Evolutionary conservation across 2,888 invertebrate genomes (phyloP), one percentile per base, ranked within the genome.

Genomic region (Dromius quadrimaculatus): DNA sequence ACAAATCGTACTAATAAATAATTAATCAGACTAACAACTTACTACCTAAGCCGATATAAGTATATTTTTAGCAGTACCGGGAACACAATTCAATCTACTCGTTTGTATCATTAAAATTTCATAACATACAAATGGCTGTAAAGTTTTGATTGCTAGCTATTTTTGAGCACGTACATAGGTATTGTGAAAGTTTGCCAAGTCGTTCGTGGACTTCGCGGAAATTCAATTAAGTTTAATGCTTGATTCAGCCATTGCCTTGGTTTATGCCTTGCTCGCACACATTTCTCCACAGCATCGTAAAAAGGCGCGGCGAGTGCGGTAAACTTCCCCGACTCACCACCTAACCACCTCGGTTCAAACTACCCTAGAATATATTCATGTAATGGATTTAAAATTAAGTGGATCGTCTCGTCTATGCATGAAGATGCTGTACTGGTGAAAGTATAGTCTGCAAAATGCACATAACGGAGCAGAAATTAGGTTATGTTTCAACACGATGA

Each of bases 301-400:
- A 61, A 61, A 61, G 23, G 15, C 50, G 50, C 23, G 50, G 50
- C 32, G 23, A 15, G 6, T 19, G 11, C 43, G 43, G 36, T 4
- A 6, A 2, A 2, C 36, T 6, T n/a, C n/a, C 3, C 36, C n/a
- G 41, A 8, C 38, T 6, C 8, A 15, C 38, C 50, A 13, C n/a
- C 19, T n/a, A n/a, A 15, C 28, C 13, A 15, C 54, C 54, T 11
- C 20, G 23, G 43, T 15, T 23, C 13, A 28, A 43, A 43, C 15
- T 28, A 45, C 13, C 19, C 13, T 4, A 9, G 45, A 63, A 63
- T 63, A 63, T 43, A 63, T 63, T 63, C 63, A 45, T 63, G 63
- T 63, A 63, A 63, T 63, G 63, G 63, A 63, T 45, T 43, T 63
- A 28, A 63, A 63, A 63, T 63, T 63, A 63, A 63, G 63, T 63